Percentiles rank a stretch among this genome's conserved stretches.
Conservation (phyloP, 2,113 vertebrate species). For the Prionailurus bengalensis region DNA sequence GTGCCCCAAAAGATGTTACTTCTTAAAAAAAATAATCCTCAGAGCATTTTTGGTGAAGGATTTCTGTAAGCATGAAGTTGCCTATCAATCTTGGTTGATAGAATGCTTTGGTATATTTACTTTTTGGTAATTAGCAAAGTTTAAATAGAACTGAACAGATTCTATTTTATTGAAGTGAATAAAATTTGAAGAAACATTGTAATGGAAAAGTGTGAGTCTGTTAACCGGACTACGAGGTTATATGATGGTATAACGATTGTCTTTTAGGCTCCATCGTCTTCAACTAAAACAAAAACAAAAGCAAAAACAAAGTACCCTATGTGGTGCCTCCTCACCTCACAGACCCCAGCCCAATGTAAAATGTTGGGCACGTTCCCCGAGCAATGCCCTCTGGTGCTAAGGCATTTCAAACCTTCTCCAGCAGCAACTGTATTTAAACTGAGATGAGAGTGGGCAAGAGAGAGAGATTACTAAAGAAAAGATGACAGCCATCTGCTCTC, state of each 20-base stretch:
- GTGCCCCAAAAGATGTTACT: background rate
- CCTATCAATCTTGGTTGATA: background rate
- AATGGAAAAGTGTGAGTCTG: background rate
- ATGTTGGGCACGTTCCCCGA: background rate
- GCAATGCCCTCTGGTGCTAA: background rate
- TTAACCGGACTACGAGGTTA: background rate
- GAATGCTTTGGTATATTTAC: background rate
- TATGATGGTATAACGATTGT: background rate
- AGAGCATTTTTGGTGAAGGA: background rate
- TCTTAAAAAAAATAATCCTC: background rate
- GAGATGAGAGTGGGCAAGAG: background rate
- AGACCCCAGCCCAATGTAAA: background rate
- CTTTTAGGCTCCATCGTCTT: background rate
- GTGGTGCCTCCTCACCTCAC: background rate
- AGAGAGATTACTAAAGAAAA: constrained; percentile 51
- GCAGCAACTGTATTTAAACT: constrained; percentile 38
- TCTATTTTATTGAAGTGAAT: background rate
- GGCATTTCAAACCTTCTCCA: background rate
- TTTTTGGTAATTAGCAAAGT: constrained; percentile 24
- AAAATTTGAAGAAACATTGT: background rate
- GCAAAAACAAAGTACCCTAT: background rate
- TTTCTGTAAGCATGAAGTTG: background rate
- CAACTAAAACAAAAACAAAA: constrained; percentile 7
- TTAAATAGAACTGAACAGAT: background rate
- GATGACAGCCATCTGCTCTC: constrained; percentile 44